A percentile compares a stretch with the other conserved stretches of the same genome.
phyloP scores from a whole-genome alignment of 2,113 vertebrate species.

The Myrmecophaga tridactyla region DNA sequence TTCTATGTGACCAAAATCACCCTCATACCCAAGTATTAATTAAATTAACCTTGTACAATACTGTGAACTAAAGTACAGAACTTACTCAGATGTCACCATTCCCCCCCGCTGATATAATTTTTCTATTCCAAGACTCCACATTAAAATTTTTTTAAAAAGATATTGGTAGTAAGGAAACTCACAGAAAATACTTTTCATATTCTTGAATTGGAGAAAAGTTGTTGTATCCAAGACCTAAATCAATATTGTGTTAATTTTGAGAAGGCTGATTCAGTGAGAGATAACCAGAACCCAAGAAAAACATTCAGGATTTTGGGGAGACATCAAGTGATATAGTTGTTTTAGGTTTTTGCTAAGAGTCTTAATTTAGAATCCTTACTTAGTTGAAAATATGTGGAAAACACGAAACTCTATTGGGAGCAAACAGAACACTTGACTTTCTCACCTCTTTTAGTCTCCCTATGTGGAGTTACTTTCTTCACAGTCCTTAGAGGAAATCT shows the following conservation, averaged over 20 bases:
- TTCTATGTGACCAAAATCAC: too few relatives aligned
- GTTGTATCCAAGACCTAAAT: not conserved
- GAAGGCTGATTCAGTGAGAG: not conserved
- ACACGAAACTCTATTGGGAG: not conserved
- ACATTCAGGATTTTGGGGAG: not conserved
- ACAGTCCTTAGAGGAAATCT: not conserved
- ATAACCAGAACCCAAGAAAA: not conserved
- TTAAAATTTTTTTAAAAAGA: not conserved
- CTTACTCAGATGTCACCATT: too few relatives aligned
- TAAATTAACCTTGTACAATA: too few relatives aligned
- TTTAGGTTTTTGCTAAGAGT: not conserved
- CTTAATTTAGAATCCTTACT: not conserved
- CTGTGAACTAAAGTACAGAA: too few relatives aligned
- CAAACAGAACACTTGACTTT: not conserved
- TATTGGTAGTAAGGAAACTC: not conserved
- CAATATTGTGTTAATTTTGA: not conserved
- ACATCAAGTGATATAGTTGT: not conserved
- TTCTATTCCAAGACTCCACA: too few relatives aligned
- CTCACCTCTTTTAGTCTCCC: too few relatives aligned
- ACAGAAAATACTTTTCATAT: not conserved
- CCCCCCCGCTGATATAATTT: too few relatives aligned
- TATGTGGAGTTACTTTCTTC: not conserved
- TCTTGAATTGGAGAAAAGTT: not conserved
- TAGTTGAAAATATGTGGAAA: conserved; percentile 9
- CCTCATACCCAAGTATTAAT: too few relatives aligned